Evolutionary conservation across 2,113 vertebrate species (phyloP).

Genomic region (Monopterus albus): DNA sequence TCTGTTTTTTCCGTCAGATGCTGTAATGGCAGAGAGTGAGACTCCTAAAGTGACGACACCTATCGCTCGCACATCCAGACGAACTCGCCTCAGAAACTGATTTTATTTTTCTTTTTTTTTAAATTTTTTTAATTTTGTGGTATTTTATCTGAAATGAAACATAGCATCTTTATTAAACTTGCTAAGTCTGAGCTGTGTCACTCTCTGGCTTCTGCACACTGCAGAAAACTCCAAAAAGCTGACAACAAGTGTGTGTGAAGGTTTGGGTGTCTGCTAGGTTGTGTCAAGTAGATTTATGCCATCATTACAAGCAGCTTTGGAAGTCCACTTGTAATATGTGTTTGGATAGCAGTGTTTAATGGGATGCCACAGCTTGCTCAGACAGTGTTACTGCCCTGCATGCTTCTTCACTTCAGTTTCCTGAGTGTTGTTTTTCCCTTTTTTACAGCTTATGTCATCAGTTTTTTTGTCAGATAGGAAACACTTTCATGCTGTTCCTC

Average conservation of each 20-base stretch:
- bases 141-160: not conserved
- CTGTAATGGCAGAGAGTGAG: slow-evolving; percentile 88
- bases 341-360: slow-evolving; percentile 70
- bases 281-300: slow-evolving; percentile 62
- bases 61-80: slow-evolving; percentile 86
- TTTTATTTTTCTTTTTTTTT: not conserved
- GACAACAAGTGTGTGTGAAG: slow-evolving; percentile 26
- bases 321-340: slow-evolving; percentile 52
- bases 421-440: not conserved
- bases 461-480: slow-evolving; percentile 17
- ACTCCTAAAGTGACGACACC: slow-evolving; percentile 94
- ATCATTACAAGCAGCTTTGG: slow-evolving; percentile 57
- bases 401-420: slow-evolving; percentile 8
- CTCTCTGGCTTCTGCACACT: not conserved
- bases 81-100: slow-evolving; percentile 80
- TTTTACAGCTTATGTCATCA: not conserved
- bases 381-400: slow-evolving; percentile 57
- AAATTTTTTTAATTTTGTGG: slow-evolving; percentile 11
- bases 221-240: not conserved
- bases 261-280: slow-evolving; percentile 25
- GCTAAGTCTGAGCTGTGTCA: slow-evolving; percentile 31
- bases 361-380: slow-evolving; percentile 71
- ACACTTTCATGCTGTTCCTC: not conserved
- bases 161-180: not conserved
- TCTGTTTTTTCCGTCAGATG: slow-evolving; percentile 69